phyloP scores from a whole-genome alignment of 2,113 vertebrate genomes.

The Pungitius pungitius region DNA sequence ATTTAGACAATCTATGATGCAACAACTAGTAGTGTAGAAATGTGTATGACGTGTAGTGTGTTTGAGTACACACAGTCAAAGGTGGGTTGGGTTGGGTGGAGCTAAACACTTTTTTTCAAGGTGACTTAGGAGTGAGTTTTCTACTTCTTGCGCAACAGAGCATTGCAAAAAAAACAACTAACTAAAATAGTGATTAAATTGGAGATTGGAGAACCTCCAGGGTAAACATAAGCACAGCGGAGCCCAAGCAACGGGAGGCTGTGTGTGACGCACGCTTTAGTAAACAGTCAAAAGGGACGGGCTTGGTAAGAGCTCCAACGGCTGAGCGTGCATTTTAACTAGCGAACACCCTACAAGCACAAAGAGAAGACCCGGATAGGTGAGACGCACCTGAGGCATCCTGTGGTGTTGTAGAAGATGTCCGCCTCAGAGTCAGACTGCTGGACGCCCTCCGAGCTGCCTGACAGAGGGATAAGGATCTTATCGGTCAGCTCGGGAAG shows the following conservation, averaged over 20 bases:
- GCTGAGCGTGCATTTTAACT: not conserved
- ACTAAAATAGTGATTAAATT: not conserved
- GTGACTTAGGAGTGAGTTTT: not conserved
- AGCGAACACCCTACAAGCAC: not conserved
- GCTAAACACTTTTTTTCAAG: conserved; percentile 20
- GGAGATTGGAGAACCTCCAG: not conserved
- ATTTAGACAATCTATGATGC: not conserved
- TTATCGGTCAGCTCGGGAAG: conserved; percentile 86
- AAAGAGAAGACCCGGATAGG: not conserved
- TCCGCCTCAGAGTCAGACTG: conserved; percentile 87
- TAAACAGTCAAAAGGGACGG: conserved; percentile 1
- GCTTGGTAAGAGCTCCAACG: conserved; percentile 7
- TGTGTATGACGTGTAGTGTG: not conserved
- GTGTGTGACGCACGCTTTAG: not conserved
- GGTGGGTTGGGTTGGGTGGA: conserved; percentile 4
- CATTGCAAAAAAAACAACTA: not conserved
- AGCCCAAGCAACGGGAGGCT: not conserved
- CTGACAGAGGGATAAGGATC: conserved; percentile 86
- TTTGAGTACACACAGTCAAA: not conserved
- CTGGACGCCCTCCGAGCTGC: conserved; percentile 50
- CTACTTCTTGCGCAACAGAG: not conserved
- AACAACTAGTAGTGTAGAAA: not conserved
- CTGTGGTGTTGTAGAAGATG: conserved; percentile 95
- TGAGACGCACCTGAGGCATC: conserved; percentile 89
- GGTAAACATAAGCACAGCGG: not conserved